Conservation (phyloP, 2,797 vertebrate species). For the Alauda arvensis region DNA sequence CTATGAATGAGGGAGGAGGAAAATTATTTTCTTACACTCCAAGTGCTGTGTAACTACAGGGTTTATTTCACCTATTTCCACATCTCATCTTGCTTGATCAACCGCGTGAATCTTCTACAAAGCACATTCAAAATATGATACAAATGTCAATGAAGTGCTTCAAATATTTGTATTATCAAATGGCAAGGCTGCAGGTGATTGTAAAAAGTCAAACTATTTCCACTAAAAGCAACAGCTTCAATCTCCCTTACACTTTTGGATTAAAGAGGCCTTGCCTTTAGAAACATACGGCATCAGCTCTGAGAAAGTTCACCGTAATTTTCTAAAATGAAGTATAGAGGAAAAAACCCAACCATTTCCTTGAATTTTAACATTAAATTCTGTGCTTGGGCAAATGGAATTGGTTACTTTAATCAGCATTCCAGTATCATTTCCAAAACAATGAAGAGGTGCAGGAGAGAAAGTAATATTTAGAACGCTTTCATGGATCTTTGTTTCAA, state of each 20-base stretch:
- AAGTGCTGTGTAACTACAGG: neutral
- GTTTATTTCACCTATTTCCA: neutral
- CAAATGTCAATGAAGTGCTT: neutral
- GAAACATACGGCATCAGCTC: neutral
- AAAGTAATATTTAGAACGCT: rapidly evolving
- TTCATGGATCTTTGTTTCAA: neutral
- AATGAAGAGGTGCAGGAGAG: neutral
- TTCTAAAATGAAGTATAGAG: neutral
- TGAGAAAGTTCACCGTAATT: neutral
- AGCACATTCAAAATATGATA: neutral
- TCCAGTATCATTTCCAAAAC: neutral
- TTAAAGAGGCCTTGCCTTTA: neutral
- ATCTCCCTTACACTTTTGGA: neutral
- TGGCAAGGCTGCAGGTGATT: neutral
- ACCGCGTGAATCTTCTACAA: neutral
- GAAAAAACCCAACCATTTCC: neutral
- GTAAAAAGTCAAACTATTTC: neutral
- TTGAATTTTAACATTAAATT: neutral
- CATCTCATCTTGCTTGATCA: neutral
- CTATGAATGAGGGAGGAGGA: neutral
- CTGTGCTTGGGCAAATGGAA: neutral
- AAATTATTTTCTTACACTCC: neutral
- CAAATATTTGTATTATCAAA: neutral
- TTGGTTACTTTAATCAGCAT: neutral
- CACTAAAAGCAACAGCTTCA: neutral